Base-by-base conservation (phyloP, 2,113 vertebrate genomes). In the Polyodon spathula region DNA sequence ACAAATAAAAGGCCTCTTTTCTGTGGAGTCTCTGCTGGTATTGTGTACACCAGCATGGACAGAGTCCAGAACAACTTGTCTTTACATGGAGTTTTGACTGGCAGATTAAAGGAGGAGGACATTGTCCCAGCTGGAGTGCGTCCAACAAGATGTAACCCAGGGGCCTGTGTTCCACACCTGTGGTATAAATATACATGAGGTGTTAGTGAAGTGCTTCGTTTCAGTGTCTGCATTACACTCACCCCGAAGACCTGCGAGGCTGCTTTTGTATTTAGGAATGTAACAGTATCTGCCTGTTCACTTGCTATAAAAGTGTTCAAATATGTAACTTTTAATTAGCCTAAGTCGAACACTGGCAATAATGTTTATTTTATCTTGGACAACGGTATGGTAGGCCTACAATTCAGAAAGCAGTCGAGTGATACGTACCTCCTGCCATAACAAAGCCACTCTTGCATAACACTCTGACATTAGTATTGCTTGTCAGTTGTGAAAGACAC, bases 281-380 rank as follows among this genome's bases (percentile, higher is more conserved):
- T 39, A 48, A 46, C 44, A 39, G 38, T 17, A 51, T 44, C 27
- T 39, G 59, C 37, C 27, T 37, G 12, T 59, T 59, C 16, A 3
- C 4, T 40, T 51, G 53, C 53, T 37, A 54, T 37, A 16, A 54
- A 54, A 54, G 53, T 37, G 53, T 54, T 54, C 15, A 54, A 54
- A 54, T 6, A 54, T 54, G 4, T 17, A 54, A 54, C 53, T 54
- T 54, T 54, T 54, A 54, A 54, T 54, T 54, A 54, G 53, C 16
- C 53, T 54, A 54, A 54, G 53, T 54, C 53, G 27, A 54, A 54
- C 53, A 37, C n/a, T 8, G 51, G n/a, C n/a, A 53, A 17, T 27
- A 6, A 54, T 38, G 27, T 54, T 16, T 54, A 14, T 54, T 38
- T 37, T 7, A 54, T n/a, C 10, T 6, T 50, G 11, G 5, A 50